phyloP scores from a whole-genome alignment of 2,888 invertebrate species.

The Agonopterix heracliana region DNA sequence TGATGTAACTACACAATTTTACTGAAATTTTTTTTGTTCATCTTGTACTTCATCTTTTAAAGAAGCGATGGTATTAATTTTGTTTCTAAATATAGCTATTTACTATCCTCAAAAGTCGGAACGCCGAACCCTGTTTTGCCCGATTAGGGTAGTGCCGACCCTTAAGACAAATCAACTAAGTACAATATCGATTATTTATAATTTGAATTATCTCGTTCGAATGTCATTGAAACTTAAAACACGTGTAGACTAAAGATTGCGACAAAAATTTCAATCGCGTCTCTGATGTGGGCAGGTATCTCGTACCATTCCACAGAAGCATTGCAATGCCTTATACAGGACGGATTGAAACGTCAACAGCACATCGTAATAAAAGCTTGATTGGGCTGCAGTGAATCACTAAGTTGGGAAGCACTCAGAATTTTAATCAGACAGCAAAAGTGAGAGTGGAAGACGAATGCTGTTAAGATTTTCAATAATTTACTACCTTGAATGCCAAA shows the following conservation, averaged over 20 bases:
- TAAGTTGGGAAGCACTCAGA: slow-evolving; percentile 21
- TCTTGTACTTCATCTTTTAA: too few species aligned
- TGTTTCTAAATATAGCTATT: too few species aligned
- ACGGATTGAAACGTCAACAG: slow-evolving; percentile 6
- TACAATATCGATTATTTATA: too few species aligned
- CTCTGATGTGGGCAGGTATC: neutral
- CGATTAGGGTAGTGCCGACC: too few species aligned
- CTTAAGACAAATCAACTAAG: too few species aligned
- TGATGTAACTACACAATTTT: too few species aligned
- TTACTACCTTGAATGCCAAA: slow-evolving; percentile 17
- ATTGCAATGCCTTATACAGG: neutral
- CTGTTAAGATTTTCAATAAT: slow-evolving; percentile 32
- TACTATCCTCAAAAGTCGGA: too few species aligned
- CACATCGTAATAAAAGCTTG: slow-evolving; percentile 18
- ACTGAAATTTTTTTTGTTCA: too few species aligned
- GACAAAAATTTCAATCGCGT: slow-evolving; percentile 1
- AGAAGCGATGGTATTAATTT: too few species aligned
- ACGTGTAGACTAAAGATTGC: neutral
- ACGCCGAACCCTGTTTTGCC: too few species aligned
- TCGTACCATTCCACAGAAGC: neutral
- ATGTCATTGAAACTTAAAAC: neutral
- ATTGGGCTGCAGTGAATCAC: slow-evolving; percentile 30
- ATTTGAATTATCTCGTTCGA: too few species aligned
- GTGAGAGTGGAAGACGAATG: slow-evolving; percentile 38
- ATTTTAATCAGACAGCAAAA: slow-evolving; percentile 43